Base-by-base conservation (phyloP, 2,888 invertebrate genomes). In the Julus scandinavius region DNA sequence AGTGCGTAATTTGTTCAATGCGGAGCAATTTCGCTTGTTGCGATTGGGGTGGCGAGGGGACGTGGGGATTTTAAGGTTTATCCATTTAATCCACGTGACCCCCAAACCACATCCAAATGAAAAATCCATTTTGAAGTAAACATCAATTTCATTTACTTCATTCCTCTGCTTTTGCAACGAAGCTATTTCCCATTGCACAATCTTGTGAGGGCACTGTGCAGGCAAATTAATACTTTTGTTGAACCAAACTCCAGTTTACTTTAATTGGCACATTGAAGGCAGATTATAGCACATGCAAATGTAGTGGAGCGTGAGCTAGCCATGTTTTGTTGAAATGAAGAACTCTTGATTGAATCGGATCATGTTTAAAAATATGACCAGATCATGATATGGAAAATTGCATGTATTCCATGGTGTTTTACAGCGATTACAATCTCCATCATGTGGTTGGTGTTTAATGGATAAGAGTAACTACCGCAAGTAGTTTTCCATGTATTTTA, bases 41-140 rank as follows among this genome's bases (percentile, higher is more conserved):
- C 80, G 38, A 29, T 80, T 11, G 29, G n/a, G 29, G 72, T 7
- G 29, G 80, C 3, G 38, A 11, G 38, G 29, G 3, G 80, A 11
- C 1, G 80, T 2, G 80, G 80, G 38, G 80, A 13, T 13, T 80
- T 38, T 13, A 80, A 38, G 38, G 80, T 13, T 80, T 80, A 80
- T 38, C 80, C 80, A 9, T 38, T 80, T 80, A 80, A 80, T 80
- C 80, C 63, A 17, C 63, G n/a, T 6, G 20, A 11, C 38, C 80
- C 80, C 38, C 38, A 38, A 11, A 54, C 63, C 80, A 1, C 20
- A 29, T 80, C 80, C 80, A 6, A 13, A 80, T 80, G 9, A 29
- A 38, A 80, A 80, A 72, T 72, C 72, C 72, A 72, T 72, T 29
- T 72, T 80, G 80, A 80, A 80, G 80, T 38, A 80, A 80, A 80